Conservation (phyloP, 37 sponge, comb jelly and placozoan genomes). For the Geodia barretti region DNA sequence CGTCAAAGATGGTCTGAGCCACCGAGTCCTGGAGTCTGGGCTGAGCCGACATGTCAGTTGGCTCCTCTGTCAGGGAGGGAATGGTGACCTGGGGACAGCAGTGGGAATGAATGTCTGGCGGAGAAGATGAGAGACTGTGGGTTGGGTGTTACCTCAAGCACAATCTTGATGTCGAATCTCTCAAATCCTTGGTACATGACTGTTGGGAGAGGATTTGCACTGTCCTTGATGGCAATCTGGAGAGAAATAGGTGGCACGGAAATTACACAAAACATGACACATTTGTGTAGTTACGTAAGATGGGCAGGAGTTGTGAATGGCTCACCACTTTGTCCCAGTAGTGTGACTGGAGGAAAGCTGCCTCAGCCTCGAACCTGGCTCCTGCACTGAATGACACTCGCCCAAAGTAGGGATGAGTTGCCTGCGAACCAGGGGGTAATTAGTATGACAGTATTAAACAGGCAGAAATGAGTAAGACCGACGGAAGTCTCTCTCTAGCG, state of each 20-base stretch:
- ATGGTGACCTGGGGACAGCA: neutral
- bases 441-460: neutral
- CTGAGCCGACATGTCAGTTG: neutral
- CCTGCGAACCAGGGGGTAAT: neutral
- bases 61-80: neutral
- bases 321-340: constrained; percentile 51
- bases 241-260: too few relatives aligned
- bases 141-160: constrained; percentile 22
- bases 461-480: too few relatives aligned
- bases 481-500: neutral
- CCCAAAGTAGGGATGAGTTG: constrained; percentile 27
- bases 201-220: constrained; percentile 20
- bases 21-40: constrained; percentile 4
- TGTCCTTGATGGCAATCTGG: constrained; percentile 41
- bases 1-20: constrained; percentile 29
- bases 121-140: too few relatives aligned
- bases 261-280: too few relatives aligned
- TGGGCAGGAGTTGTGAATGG: neutral
- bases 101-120: neutral
- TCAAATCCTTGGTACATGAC: constrained; percentile 43
- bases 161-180: constrained; percentile 18
- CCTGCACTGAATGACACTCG: constrained; percentile 24
- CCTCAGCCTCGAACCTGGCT: constrained; percentile 20
- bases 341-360: neutral
- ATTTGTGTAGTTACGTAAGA: too few relatives aligned